Conservation (phyloP, 2,113 vertebrate species). For the Aleadryas rufinucha region DNA sequence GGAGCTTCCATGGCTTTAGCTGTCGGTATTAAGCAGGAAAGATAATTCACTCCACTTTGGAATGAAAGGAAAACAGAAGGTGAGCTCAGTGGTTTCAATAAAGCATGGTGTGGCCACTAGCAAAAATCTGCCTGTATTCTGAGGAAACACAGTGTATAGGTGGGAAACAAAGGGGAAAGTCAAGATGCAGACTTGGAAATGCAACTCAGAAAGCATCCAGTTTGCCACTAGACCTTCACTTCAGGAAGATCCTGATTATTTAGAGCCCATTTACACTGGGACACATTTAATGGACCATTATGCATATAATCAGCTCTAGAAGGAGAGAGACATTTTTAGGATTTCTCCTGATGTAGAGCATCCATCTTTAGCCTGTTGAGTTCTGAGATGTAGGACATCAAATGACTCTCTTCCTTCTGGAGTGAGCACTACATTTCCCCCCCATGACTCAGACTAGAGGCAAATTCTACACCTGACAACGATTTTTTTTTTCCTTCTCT, state of each 20-base stretch:
- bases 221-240: not conserved
- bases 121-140: not conserved
- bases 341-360: not conserved
- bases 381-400: not conserved
- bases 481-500: rapidly evolving
- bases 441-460: not conserved
- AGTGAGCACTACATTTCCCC: not conserved
- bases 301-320: not conserved
- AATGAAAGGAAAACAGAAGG: not conserved
- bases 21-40: not conserved
- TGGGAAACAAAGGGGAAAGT: not conserved
- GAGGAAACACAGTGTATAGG: not conserved
- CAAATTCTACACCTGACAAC: not conserved
- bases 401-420: not conserved
- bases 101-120: not conserved
- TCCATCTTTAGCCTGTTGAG: not conserved
- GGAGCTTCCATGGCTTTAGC: not conserved
- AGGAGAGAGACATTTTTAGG: not conserved
- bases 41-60: not conserved
- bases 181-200: not conserved
- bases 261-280: not conserved
- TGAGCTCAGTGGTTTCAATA: not conserved
- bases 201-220: not conserved
- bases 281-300: not conserved
- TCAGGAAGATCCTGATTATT: not conserved